Conservation (phyloP, 2,113 vertebrate genomes). For the Speoplatyrhinus poulsoni region DNA sequence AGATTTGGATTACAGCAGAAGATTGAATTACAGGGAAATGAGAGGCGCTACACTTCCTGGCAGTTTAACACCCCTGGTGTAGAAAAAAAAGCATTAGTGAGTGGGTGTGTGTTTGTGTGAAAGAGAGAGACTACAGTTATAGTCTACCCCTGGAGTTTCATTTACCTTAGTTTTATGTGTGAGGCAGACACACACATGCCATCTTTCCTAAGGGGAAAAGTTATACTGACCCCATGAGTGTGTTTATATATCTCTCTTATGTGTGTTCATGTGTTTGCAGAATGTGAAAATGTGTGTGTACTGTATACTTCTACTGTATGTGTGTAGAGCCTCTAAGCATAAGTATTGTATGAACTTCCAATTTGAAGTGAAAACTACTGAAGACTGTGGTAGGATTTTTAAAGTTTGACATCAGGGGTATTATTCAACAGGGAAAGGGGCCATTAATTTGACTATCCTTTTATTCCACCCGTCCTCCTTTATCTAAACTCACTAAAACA, state of each 20-base stretch:
- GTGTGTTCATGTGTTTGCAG: neutral
- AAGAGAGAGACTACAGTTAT: slow-evolving; percentile 14
- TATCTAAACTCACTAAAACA: neutral
- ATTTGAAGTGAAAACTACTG: neutral
- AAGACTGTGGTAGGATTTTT: neutral
- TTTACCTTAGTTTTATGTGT: slow-evolving; percentile 65
- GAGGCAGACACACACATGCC: slow-evolving; percentile 35
- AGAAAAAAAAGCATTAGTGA: slow-evolving; percentile 10
- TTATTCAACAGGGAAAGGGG: neutral
- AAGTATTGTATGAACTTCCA: neutral
- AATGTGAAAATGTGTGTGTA: slow-evolving; percentile 8
- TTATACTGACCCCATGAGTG: slow-evolving; percentile 68
- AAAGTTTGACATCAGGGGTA: neutral
- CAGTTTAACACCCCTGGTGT: slow-evolving; percentile 11
- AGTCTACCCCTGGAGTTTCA: slow-evolving; percentile 48
- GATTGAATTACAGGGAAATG: slow-evolving; percentile 25
- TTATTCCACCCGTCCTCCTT: neutral
- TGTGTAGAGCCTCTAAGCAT: neutral
- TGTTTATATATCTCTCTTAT: slow-evolving; percentile 53
- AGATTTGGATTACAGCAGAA: slow-evolving; percentile 7
- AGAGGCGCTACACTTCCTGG: slow-evolving; percentile 20
- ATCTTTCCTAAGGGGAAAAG: slow-evolving; percentile 54
- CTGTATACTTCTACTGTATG: slow-evolving; percentile 6
- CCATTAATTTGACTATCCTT: neutral
- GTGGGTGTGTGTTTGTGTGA: slow-evolving; percentile 6